Evolutionary conservation across 2,888 invertebrate species (phyloP), one percentile per base, ranked within the genome.

Genomic region (Candidula unifasciata): DNA sequence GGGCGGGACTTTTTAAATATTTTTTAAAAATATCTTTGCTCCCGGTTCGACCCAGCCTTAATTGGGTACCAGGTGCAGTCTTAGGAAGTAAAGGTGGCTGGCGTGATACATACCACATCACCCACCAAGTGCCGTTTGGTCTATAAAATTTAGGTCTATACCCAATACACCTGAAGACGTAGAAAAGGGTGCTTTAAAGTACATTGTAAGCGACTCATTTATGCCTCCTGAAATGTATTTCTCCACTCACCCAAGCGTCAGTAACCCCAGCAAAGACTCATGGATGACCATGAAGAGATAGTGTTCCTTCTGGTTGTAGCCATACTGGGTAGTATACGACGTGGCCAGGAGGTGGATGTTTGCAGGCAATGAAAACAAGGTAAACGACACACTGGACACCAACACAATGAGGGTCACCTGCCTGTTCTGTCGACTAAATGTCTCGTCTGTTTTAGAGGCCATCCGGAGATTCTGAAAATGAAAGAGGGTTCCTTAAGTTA

Each of bases 281-380:
- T 80, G 77, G 13, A 37, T n/a, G 21, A 85, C 52, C 30, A 77
- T 35, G 57, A n/a, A 85, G 33, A 85, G 81, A 30, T 77, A 44
- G 21, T 78, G 81, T 16, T 81, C 77, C 35, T 27, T 37, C 44
- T 64, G 37, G 60, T 57, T 13, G 60, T 30, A 64, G 60, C 85
- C 81, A 33, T 81, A 85, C 16, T 60, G 69, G 52, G 66, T 54
- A 64, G 81, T 81, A 78, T 85, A 85, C 57, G 85, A 71, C 71
- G 85, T 71, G 60, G 77, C 71, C 81, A 81, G 77, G 33, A 71
- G 57, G 37, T 77, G 77, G 27, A 64, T 81, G 78, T 85, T 85
- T 44, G 24, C 44, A 10, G 85, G 81, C 0, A 85, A 57, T 0
- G 79, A 85, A n/a, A 85, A 77, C 54, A 85, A 35, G 27, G 81